Percentiles rank a stretch among this genome's conserved stretches.
Evolutionary conservation across 2,113 vertebrate genomes (phyloP).

Genomic region (Xenopus laevis): DNA sequence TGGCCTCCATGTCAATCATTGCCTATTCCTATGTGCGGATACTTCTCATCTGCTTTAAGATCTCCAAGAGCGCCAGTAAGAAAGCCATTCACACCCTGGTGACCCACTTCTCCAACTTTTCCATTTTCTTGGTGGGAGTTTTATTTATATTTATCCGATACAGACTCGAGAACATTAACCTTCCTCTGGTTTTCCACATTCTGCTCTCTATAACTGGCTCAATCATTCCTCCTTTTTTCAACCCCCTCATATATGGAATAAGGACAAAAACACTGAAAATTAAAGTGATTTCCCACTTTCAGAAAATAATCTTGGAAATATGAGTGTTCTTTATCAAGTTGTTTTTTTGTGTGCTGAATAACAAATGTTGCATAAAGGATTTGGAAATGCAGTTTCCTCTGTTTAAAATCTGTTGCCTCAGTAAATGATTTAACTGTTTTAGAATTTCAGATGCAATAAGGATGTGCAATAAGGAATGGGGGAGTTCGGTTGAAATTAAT

Average conservation of each 20-base stretch:
- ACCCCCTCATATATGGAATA: neutral
- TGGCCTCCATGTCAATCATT: neutral
- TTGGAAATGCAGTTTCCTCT: too few species aligned
- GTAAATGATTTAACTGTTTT: too few species aligned
- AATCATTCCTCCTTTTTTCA: neutral
- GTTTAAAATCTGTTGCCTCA: too few species aligned
- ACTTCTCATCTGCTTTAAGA: neutral
- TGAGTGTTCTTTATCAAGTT: too few species aligned
- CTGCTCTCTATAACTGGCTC: neutral
- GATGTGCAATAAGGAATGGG: too few species aligned
- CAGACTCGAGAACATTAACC: neutral
- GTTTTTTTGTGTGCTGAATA: too few species aligned
- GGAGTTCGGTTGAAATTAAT: too few species aligned
- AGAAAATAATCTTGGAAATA: too few species aligned
- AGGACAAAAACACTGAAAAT: neutral
- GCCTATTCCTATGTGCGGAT: neutral
- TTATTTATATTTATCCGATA: slow-evolving; percentile 2
- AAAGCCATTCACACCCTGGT: neutral
- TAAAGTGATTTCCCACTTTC: too few species aligned
- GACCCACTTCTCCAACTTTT: slow-evolving; percentile 2
- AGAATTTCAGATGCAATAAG: too few species aligned
- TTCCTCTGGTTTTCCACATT: neutral
- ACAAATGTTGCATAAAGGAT: too few species aligned
- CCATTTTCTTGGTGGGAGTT: neutral
- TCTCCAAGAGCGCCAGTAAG: neutral